Conservation (phyloP, 30 jellyfish, hydroid and myxozoan genomes). For the Pelagia noctiluca region DNA sequence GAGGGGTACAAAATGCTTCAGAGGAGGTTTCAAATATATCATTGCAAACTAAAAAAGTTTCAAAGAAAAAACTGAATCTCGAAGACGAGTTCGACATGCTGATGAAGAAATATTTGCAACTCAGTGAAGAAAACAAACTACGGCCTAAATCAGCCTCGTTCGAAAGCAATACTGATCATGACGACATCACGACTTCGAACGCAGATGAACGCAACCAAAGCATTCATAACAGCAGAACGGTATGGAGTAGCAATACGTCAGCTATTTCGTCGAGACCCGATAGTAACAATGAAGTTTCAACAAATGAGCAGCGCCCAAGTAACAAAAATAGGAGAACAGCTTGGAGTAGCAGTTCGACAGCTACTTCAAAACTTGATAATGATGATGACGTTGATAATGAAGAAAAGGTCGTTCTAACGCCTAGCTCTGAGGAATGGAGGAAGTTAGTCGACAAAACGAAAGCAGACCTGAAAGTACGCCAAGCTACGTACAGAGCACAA, state of each 20-base stretch:
- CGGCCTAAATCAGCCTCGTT: neutral
- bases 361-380: neutral
- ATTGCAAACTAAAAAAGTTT: no score
- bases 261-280: no score
- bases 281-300: no score
- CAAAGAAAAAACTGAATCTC: neutral
- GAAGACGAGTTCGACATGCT: conserved; percentile 59
- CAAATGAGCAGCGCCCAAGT: no score
- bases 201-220: neutral
- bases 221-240: neutral
- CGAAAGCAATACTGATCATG: no score
- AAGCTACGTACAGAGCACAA: conserved; percentile 1
- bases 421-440: conserved; percentile 22
- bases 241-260: neutral
- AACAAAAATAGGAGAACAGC: neutral
- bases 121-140: conserved; percentile 13
- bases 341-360: neutral
- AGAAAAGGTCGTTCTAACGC: neutral
- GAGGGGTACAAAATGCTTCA: no score
- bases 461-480: conserved; percentile 26
- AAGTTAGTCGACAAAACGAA: conserved; percentile 39
- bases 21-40: no score
- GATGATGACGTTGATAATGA: neutral
- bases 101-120: conserved; percentile 43
- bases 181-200: neutral